A percentile compares a stretch with the other conserved stretches of the same genome.
Conservation (phyloP, 2,797 vertebrate genomes). For the Epinephelus malabaricus region DNA sequence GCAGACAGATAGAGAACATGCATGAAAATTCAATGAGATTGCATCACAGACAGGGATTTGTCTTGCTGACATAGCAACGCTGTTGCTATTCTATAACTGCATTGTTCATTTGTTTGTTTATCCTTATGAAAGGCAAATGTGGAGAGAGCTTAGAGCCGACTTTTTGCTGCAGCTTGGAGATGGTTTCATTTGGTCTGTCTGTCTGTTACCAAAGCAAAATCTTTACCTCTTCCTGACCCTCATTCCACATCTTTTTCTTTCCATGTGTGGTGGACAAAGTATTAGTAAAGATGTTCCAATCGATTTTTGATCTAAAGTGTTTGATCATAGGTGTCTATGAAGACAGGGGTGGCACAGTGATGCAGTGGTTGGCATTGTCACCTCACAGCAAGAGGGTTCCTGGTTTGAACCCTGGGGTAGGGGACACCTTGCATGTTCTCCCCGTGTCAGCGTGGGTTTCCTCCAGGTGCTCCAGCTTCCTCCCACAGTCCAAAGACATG, state of each 20-base stretch:
- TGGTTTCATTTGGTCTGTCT: constrained; percentile 15
- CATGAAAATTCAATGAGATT: constrained; percentile 62
- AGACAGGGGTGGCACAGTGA: no score
- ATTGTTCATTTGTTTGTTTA: constrained; percentile 60
- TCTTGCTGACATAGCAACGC: constrained; percentile 36
- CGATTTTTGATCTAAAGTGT: no score
- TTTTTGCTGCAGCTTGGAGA: constrained; percentile 4
- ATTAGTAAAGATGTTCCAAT: not conserved
- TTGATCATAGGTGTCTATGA: no score
- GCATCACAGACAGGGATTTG: constrained; percentile 59
- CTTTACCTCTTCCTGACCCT: constrained; percentile 21
- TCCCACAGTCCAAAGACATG: no score
- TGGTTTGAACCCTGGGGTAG: no score
- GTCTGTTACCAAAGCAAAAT: not conserved
- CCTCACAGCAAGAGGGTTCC: no score
- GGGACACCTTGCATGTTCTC: no score
- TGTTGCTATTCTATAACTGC: constrained; percentile 21
- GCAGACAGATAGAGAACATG: constrained; percentile 32
- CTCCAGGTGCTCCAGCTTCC: no score
- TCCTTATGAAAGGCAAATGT: constrained; percentile 68
- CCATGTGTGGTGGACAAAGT: not conserved
- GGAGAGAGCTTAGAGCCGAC: constrained; percentile 12
- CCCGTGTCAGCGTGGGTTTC: no score
- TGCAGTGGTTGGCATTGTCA: no score
- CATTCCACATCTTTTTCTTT: not conserved